Evolutionary conservation across 2,113 vertebrate genomes (phyloP).

Genomic region (Sinosuthora webbiana): DNA sequence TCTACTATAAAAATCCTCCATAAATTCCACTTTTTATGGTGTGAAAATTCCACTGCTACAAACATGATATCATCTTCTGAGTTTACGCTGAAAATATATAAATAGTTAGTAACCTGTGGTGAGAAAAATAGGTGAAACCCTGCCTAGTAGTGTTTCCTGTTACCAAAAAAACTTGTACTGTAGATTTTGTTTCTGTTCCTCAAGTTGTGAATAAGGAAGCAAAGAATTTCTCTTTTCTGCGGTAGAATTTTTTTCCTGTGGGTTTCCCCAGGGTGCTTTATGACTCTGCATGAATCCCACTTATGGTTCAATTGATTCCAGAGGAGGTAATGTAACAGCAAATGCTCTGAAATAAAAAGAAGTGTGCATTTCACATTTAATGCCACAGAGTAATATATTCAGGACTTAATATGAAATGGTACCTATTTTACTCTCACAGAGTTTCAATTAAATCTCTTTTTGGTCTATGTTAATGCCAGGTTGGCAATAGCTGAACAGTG

Average conservation of each 20-base stretch:
- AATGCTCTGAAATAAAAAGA: slow-evolving; percentile 1
- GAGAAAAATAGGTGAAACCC: background rate
- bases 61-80: background rate
- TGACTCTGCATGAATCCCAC: background rate
- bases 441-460: background rate
- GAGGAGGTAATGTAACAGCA: slow-evolving; percentile 23
- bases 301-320: background rate
- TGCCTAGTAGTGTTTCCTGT: background rate
- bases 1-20: background rate
- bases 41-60: background rate
- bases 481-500: background rate
- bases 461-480: background rate
- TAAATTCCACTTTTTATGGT: background rate
- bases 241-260: background rate
- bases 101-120: background rate
- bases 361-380: background rate
- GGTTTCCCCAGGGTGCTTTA: background rate
- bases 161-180: background rate
- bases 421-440: background rate
- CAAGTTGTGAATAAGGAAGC: background rate
- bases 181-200: background rate
- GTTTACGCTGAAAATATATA: background rate
- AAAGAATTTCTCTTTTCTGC: background rate
- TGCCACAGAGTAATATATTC: background rate
- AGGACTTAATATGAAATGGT: background rate